These are phyloP conservation scores for Morinoia aosen DNA, from an alignment of 2,888 invertebrate species.

Conservation along the genomic window DNA sequence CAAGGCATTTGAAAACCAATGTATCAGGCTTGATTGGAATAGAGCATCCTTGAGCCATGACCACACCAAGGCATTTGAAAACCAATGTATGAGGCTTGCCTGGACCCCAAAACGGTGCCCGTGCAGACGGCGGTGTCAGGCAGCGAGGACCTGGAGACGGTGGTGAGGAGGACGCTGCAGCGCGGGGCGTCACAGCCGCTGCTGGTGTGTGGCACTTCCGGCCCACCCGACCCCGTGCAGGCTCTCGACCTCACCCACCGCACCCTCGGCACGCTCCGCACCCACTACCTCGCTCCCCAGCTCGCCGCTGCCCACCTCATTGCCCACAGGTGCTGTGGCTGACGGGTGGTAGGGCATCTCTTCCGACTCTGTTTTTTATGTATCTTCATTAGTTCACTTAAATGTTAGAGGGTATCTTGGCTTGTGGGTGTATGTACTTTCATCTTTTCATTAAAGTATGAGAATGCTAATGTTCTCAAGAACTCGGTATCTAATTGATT, in stretches of 20 bases:
- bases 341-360: background rate
- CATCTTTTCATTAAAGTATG: too few relatives aligned
- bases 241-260: conserved; percentile 60
- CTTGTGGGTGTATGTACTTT: too few relatives aligned
- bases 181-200: conserved; percentile 61
- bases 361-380: too few relatives aligned
- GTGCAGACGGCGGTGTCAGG: background rate
- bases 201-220: conserved; percentile 57
- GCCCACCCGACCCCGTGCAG: conserved; percentile 50
- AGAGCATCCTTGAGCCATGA: too few relatives aligned
- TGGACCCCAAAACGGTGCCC: background rate
- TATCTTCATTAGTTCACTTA: too few relatives aligned
- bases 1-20: too few relatives aligned
- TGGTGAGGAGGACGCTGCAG: conserved; percentile 58
- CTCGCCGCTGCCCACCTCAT: conserved; percentile 57
- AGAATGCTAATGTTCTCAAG: too few relatives aligned
- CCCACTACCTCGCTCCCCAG: conserved; percentile 61
- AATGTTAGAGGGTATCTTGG: too few relatives aligned
- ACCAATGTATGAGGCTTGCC: background rate
- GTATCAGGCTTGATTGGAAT: background rate
- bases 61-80: too few relatives aligned
- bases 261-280: conserved; percentile 59
- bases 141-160: conserved; percentile 55
- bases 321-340: conserved; percentile 56
- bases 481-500: too few relatives aligned